Percentiles rank a stretch among this genome's conserved stretches.
Conservation (phyloP, 2,888 invertebrate species). For the Heliconius erato region DNA sequence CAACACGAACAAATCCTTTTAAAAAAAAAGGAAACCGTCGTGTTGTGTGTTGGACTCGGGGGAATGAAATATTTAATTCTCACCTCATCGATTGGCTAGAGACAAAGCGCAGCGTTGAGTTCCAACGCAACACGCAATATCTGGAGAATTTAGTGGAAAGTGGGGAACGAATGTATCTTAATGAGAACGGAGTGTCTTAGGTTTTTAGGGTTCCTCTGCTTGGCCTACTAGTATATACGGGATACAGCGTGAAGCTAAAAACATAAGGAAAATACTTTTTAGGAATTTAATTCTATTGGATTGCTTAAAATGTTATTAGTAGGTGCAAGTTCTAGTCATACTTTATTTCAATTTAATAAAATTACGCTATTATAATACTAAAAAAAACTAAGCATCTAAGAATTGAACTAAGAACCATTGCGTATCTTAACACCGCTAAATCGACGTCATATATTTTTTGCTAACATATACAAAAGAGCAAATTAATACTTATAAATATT, state of each 20-base stretch:
- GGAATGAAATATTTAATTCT: not conserved
- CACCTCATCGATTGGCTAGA: not conserved
- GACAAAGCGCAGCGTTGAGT: not conserved
- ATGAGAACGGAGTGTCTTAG: too few species aligned
- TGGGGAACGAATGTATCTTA: too few species aligned
- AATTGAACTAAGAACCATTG: not conserved
- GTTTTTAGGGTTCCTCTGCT: too few species aligned
- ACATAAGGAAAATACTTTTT: too few species aligned
- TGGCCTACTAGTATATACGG: too few species aligned
- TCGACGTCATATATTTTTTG: not conserved
- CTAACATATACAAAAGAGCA: not conserved
- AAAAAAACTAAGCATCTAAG: not conserved
- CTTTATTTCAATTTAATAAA: not conserved
- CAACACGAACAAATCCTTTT: too few species aligned
- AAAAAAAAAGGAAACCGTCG: too few species aligned
- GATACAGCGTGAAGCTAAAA: too few species aligned
- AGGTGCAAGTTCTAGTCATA: too few species aligned
- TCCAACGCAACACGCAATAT: not conserved
- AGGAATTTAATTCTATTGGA: too few species aligned
- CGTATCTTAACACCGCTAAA: not conserved
- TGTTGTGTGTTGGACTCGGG: too few species aligned
- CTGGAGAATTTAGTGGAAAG: not conserved
- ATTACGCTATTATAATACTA: not conserved
- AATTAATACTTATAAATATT: constrained; percentile 1
- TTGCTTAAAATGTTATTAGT: too few species aligned